Conservation (phyloP, 2,113 vertebrate species). For the Vulpes ferrilata region DNA sequence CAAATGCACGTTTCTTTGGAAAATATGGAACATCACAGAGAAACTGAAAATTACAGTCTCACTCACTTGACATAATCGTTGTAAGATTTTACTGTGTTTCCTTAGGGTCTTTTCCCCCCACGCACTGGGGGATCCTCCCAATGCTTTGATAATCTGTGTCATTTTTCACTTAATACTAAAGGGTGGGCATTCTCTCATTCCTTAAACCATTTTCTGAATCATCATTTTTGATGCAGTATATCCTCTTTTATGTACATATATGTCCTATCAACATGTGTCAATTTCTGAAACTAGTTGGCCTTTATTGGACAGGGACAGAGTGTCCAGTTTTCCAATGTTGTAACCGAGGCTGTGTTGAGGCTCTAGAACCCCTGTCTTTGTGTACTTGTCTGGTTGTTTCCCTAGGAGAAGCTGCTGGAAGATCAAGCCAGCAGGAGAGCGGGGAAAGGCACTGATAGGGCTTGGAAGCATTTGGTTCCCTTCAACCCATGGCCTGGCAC, state of each 20-base stretch:
- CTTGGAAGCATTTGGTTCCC: no score
- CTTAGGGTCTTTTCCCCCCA: background rate
- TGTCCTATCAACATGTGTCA: fast-evolving
- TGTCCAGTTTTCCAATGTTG: background rate
- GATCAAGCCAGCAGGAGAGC: fast-evolving
- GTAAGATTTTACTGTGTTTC: background rate
- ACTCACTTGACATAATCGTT: background rate
- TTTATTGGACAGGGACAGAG: background rate
- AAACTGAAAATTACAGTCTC: background rate
- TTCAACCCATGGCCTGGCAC: fast-evolving
- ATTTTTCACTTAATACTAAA: background rate
- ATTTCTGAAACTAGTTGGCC: background rate
- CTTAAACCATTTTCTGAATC: background rate
- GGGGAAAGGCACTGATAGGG: background rate
- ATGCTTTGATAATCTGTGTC: background rate
- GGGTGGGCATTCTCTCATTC: background rate
- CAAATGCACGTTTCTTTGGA: background rate
- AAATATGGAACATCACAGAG: background rate
- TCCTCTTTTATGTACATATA: background rate
- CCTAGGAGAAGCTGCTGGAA: background rate
- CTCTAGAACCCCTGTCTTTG: background rate
- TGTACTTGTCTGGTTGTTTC: background rate
- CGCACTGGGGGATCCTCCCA: background rate
- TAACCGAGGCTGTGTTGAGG: no score
- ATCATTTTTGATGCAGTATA: background rate